Evolutionary conservation across 2,113 vertebrate species (phyloP), one percentile per base, ranked within the genome.

Genomic region (Lamprotornis superbus): DNA sequence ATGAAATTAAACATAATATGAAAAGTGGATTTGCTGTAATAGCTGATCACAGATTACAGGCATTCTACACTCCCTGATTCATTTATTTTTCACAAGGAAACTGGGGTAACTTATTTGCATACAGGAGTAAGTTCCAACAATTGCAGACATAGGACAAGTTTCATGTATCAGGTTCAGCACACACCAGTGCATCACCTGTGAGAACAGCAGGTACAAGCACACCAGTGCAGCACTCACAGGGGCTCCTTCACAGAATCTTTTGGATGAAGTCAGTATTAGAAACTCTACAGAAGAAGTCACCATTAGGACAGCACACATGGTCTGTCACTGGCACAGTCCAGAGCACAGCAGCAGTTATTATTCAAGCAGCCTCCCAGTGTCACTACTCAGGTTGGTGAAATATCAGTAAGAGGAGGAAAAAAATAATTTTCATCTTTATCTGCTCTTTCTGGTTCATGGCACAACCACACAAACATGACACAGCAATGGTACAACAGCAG

Each of bases 81-180:
- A 87, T 94, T 94, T 80, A 91, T 86, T 97, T 90, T 95, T 90
- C 82, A 77, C 84, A 65, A 50, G 71, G 82, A 93, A 95, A 73
- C 30, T n/a, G 33, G 7, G 59, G 11, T 17, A 69, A 70, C 21
- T 84, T 71, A 92, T 93, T 91, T 87, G 74, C 91, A 96, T 71
- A 59, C 13, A 77, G 75, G 63, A 89, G 17, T 31, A 85, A 90
- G 39, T 69, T 74, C 81, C 80, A 75, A 27, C 46, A 78, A 76
- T 9, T 69, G 30, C 63, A 77, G 64, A 46, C 40, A 2, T 2
- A 37, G 49, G 53, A 39, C 44, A 13, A 52, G 50, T 76, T 75
- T 89, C 67, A 53, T 1, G 0, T n/a, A 12, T 22, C 46, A 28
- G 40, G 30, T 75, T 88, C 59, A 85, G 69, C 74, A 46, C 59